Evolutionary conservation across 2,888 invertebrate genomes (phyloP).

Genomic region (Drosophila rubida): DNA sequence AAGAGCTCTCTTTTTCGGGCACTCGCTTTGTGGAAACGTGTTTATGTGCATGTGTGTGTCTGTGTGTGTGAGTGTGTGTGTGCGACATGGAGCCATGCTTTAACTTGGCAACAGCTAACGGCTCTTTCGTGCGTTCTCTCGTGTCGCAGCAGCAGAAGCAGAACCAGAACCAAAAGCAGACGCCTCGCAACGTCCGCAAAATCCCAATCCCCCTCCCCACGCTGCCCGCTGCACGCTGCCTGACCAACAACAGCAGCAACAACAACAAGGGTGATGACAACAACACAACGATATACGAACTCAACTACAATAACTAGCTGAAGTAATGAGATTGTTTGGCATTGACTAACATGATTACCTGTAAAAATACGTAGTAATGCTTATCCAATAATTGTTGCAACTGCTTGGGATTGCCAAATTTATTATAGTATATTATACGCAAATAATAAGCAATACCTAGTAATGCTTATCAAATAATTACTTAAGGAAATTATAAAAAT

Average conservation of each 20-base stretch:
- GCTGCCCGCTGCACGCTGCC: background rate
- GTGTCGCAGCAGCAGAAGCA: constrained; percentile 45
- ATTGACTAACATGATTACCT: constrained; percentile 4
- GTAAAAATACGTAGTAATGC: background rate
- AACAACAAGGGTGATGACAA: background rate
- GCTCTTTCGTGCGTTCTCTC: constrained; percentile 53
- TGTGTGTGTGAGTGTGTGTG: constrained; percentile 21
- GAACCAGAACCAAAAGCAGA: constrained; percentile 24
- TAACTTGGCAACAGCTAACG: constrained; percentile 30
- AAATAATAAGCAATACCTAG: no score
- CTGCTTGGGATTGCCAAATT: no score
- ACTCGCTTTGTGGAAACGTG: constrained; percentile 10
- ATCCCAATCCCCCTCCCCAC: no score
- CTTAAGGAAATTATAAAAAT: no score
- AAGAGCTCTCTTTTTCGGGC: constrained; percentile 15
- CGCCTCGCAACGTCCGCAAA: constrained; percentile 35
- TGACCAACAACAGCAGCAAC: constrained; percentile 5
- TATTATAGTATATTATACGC: no score
- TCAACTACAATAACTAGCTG: constrained; percentile 55
- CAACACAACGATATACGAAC: constrained; percentile 18
- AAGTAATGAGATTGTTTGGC: background rate
- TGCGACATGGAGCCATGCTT: constrained; percentile 32
- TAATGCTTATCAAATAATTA: no score
- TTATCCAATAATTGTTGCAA: no score
- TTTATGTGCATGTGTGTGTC: constrained; percentile 16